Conservation (phyloP, 2,888 invertebrate genomes). For the Mesorhabditis belari region DNA sequence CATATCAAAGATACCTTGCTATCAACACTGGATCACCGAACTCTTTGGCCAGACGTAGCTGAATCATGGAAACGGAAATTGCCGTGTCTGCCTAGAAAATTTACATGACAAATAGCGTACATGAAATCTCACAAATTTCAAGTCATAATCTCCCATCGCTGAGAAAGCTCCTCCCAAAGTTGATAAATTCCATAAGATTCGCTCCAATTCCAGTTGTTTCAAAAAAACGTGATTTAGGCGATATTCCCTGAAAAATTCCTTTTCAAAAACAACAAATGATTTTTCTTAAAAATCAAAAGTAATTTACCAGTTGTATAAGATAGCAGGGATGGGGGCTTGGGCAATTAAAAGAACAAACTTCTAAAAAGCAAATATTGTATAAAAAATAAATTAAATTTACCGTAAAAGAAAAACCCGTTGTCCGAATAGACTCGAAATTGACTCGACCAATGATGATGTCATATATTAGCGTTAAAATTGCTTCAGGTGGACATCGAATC, state of each 20-base stretch:
- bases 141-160: conserved; percentile 77
- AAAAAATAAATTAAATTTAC: too few relatives aligned
- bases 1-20: conserved; percentile 55
- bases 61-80: conserved; percentile 63
- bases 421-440: too few relatives aligned
- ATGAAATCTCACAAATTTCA: conserved; percentile 12
- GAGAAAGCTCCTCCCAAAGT: conserved; percentile 94
- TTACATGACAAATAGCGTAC: background rate
- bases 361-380: too few relatives aligned
- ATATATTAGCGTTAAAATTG: too few relatives aligned
- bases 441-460: too few relatives aligned
- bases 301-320: too few relatives aligned
- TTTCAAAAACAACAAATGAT: too few relatives aligned
- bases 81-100: conserved; percentile 72
- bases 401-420: too few relatives aligned
- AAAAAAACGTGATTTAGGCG: conserved; percentile 16
- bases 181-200: conserved; percentile 85
- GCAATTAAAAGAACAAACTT: too few relatives aligned
- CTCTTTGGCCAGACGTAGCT: conserved; percentile 72
- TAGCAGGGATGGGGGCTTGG: too few relatives aligned
- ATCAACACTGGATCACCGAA: conserved; percentile 75
- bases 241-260: conserved; percentile 19
- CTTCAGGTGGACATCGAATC: too few relatives aligned
- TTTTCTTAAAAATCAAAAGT: too few relatives aligned
- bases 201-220: conserved; percentile 65